These are phyloP conservation scores for Macrotis lagotis DNA, from an alignment of 2,113 vertebrate species.

Conservation along the genomic window DNA sequence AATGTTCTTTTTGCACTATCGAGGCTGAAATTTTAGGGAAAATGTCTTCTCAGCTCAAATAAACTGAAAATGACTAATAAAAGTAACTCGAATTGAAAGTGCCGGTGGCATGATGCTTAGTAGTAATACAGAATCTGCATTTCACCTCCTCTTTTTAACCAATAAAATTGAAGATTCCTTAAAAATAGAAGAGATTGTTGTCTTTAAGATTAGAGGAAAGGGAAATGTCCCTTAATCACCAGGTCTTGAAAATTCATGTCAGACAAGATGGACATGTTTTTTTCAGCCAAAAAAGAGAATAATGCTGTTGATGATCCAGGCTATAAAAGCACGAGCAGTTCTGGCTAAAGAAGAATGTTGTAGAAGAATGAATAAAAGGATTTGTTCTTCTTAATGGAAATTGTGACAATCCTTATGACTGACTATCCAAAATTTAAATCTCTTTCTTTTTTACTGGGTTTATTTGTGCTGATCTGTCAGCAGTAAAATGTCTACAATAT, in stretches of 20 bases:
- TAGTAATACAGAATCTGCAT: constrained; percentile 98
- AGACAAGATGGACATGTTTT: constrained; percentile 87
- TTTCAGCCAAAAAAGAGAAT: neutral
- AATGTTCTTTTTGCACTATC: neutral
- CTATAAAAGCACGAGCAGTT: too few species aligned
- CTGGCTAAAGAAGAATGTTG: neutral
- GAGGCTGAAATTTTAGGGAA: neutral
- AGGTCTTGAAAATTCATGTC: constrained; percentile 98
- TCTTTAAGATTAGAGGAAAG: constrained; percentile 99
- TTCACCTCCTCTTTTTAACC: constrained; percentile 96
- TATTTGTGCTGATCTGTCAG: constrained; percentile 97
- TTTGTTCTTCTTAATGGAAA: constrained; percentile 99
- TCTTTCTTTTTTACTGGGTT: constrained; percentile 94
- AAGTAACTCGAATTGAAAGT: neutral
- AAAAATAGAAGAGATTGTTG: constrained; percentile 97
- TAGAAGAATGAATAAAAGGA: constrained; percentile 59
- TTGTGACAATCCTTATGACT: constrained; percentile 99
- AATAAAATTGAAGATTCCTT: constrained; percentile 99
- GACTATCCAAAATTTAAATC: constrained; percentile 99
- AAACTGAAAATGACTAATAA: neutral
- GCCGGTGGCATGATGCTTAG: constrained; percentile 75
- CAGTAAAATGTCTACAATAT: constrained; percentile 85
- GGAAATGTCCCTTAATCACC: constrained; percentile 98
- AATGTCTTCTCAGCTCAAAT: neutral
- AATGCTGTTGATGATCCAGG: neutral